Evolutionary conservation across 1,140 invertebrate genomes (phyloP).

Genomic region (Halesus radiatus): DNA sequence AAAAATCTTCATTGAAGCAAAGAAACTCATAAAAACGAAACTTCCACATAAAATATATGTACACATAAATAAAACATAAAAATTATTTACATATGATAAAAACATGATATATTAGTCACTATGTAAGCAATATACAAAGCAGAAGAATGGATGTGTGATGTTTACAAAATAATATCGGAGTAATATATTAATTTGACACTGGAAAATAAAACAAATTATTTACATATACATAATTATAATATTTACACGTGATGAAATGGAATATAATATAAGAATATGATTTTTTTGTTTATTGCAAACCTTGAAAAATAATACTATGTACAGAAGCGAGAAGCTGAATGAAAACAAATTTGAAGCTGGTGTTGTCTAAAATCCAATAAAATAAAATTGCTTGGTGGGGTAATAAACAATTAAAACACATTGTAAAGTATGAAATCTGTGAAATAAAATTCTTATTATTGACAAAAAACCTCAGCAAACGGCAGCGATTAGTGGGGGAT

Average conservation of each 20-base stretch:
- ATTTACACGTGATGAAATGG: too few species aligned
- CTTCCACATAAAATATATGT: too few species aligned
- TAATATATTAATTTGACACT: too few species aligned
- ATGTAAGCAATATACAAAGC: slow-evolving; percentile 44
- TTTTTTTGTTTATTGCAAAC: too few species aligned
- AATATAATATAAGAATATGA: too few species aligned
- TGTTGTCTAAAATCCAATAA: not conserved
- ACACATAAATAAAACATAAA: too few species aligned
- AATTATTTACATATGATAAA: not conserved
- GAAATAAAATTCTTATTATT: slow-evolving; percentile 15
- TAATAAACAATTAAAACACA: not conserved
- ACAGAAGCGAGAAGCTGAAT: not conserved
- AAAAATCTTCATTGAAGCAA: too few species aligned
- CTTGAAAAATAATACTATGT: too few species aligned
- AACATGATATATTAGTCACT: slow-evolving; percentile 39
- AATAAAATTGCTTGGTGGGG: not conserved
- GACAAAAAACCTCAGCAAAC: slow-evolving; percentile 19
- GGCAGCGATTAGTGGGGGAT: slow-evolving; percentile 36
- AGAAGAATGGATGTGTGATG: not conserved
- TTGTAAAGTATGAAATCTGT: not conserved
- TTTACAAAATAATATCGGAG: too few species aligned
- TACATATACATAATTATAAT: too few species aligned
- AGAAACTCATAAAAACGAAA: too few species aligned
- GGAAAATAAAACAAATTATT: too few species aligned
- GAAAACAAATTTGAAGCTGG: not conserved